A percentile compares a stretch with the other conserved stretches of the same genome.
Conservation (phyloP, 2,888 invertebrate genomes). For the Leptinotarsa juncta region DNA sequence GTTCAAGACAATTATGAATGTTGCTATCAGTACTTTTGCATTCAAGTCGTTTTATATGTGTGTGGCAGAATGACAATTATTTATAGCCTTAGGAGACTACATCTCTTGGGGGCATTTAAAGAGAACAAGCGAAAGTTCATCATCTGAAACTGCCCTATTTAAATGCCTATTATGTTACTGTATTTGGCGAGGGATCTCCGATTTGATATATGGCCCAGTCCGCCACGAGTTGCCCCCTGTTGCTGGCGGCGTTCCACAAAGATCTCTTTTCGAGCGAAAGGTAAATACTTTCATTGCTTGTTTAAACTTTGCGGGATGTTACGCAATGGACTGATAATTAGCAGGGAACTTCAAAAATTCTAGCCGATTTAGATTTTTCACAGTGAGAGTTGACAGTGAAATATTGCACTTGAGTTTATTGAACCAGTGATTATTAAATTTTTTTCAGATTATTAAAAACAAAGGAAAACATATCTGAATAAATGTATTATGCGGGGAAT, state of each 20-base stretch:
- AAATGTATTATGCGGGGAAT: too few relatives aligned
- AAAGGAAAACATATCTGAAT: too few relatives aligned
- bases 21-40: too few relatives aligned
- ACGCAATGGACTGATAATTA: conserved; percentile 14
- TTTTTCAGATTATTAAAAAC: too few relatives aligned
- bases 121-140: conserved; percentile 47
- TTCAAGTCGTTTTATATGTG: background rate
- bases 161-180: conserved; percentile 51
- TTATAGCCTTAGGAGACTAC: conserved; percentile 26
- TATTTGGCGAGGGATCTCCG: conserved; percentile 46
- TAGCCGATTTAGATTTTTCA: background rate
- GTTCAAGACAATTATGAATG: too few relatives aligned
- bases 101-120: conserved; percentile 46
- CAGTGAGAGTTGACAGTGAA: conserved; percentile 4
- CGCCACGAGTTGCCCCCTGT: conserved; percentile 50
- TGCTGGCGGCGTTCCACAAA: conserved; percentile 48
- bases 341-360: background rate
- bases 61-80: background rate
- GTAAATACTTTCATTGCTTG: conserved; percentile 42
- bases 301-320: conserved; percentile 31
- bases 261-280: conserved; percentile 38
- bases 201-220: conserved; percentile 54
- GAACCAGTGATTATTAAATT: background rate
- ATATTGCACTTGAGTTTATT: background rate
- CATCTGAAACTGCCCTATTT: conserved; percentile 50